Base-by-base conservation (phyloP, 1,140 invertebrate species). In the Papilio helenus region DNA sequence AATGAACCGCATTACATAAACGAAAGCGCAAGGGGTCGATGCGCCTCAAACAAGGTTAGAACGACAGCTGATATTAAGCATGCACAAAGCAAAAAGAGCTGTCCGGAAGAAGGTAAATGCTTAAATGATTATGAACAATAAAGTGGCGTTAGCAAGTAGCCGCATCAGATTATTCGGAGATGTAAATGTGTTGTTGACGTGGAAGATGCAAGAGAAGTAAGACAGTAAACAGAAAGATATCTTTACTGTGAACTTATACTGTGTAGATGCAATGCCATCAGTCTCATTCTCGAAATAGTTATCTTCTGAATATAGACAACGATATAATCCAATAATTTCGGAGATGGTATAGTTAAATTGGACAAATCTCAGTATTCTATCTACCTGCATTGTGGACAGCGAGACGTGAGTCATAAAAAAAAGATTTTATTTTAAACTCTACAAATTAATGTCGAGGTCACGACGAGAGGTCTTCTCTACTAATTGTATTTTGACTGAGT, bases 1-100 rank as follows among this genome's bases (percentile, higher is more conserved):
- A 74, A 51, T 74, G 72, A 74, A 74, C 72, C 72, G 72, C 72
- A 74, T 74, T 74, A 74, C 72, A 74, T 74, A 74, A 74, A 74
- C 72, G n/a, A 74, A 74, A 49, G 72, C 42, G 44, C 72, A 42
- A 23, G 44, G 42, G 72, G 72, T 74, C 72, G 72, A 74, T 49
- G 44, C 72, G 44, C 72, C 8, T 39, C 71, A 8, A 10, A 72
- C 18, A 9, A 34, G 7, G 3, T 39, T 12, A 26, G 61, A 44
- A n/a, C 7, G 34, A 42, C 71, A 72, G 42, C 34, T 39, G 34
- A 44, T 7, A 39, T 44, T 72, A 72, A 44, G 39, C 42, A 20
- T 68, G 26, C 61, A 29, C 23, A 29, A 68, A 68, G 61, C 61
- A 14, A 26, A 3, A 68, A 68, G 12, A 29, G 26, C 61, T 29